These are phyloP conservation scores for Diaphora mendica DNA, from an alignment of 2,888 invertebrate species.

Conservation along the genomic window DNA sequence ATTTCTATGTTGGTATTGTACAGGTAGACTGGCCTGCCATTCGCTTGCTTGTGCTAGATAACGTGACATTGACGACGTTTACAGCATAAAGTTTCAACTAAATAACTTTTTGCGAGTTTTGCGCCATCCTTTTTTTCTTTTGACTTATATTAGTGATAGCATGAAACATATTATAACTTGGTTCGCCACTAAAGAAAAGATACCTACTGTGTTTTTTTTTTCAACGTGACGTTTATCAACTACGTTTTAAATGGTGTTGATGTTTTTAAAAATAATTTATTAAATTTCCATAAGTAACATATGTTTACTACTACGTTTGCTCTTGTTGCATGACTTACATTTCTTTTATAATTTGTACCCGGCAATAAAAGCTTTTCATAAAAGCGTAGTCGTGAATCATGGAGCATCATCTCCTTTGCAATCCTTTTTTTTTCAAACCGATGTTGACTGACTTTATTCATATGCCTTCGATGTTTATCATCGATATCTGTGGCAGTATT, in stretches of 20 bases:
- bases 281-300: background rate
- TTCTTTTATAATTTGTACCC: background rate
- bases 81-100: background rate
- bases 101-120: background rate
- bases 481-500: constrained; percentile 18
- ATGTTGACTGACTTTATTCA: background rate
- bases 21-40: constrained; percentile 63
- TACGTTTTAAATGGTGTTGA: background rate
- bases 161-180: background rate
- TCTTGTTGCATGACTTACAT: constrained; percentile 7
- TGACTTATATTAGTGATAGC: background rate
- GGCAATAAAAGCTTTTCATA: constrained; percentile 4
- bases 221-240: background rate
- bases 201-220: background rate
- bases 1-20: constrained; percentile 71
- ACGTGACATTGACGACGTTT: constrained; percentile 36
- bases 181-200: background rate
- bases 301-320: constrained; percentile 7
- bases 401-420: constrained; percentile 1
- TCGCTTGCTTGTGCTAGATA: constrained; percentile 68
- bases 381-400: constrained; percentile 17
- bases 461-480: constrained; percentile 22
- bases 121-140: constrained; percentile 4
- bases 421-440: constrained; percentile 4
- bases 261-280: background rate